These are phyloP conservation scores for Nematolebias whitei DNA, from an alignment of 2,113 vertebrate species.

Conservation along the genomic window DNA sequence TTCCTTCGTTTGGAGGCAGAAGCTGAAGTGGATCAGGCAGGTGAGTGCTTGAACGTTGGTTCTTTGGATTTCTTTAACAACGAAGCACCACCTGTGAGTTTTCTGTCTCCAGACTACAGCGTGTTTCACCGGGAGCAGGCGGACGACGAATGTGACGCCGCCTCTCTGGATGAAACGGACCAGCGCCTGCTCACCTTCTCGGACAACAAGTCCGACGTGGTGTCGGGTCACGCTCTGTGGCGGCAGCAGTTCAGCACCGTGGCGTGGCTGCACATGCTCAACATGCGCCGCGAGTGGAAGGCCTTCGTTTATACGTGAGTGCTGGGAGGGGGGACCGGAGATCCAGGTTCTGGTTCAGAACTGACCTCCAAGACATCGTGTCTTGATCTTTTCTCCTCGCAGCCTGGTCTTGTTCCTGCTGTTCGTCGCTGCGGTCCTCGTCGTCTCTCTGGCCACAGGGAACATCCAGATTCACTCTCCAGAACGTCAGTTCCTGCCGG, in stretches of 20 bases:
- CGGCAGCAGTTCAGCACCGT: conserved; percentile 88
- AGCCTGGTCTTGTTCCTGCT: conserved; percentile 89
- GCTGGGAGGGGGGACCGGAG: no score
- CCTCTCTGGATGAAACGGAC: conserved; percentile 86
- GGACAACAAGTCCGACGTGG: conserved; percentile 72
- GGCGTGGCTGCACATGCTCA: conserved; percentile 90
- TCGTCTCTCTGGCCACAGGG: conserved; percentile 87
- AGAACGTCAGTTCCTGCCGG: conserved; percentile 84
- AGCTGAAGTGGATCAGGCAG: conserved; percentile 93
- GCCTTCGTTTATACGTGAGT: conserved; percentile 82
- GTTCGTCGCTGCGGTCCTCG: conserved; percentile 86
- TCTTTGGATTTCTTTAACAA: not conserved
- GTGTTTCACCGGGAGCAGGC: conserved; percentile 87
- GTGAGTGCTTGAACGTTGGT: conserved; percentile 66
- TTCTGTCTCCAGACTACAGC: conserved; percentile 85
- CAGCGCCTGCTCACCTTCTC: conserved; percentile 89
- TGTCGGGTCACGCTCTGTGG: conserved; percentile 85
- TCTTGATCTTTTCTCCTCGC: conserved; percentile 46
- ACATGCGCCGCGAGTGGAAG: conserved; percentile 87
- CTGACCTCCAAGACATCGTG: no score
- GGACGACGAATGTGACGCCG: conserved; percentile 83
- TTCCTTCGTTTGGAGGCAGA: conserved; percentile 94
- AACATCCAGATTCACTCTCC: conserved; percentile 88
- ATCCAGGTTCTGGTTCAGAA: not conserved
- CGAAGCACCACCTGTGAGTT: not conserved